Evolutionary conservation across 2,797 vertebrate genomes (phyloP), one percentile per base, ranked within the genome.

Genomic region (Sebastolobus alascanus): DNA sequence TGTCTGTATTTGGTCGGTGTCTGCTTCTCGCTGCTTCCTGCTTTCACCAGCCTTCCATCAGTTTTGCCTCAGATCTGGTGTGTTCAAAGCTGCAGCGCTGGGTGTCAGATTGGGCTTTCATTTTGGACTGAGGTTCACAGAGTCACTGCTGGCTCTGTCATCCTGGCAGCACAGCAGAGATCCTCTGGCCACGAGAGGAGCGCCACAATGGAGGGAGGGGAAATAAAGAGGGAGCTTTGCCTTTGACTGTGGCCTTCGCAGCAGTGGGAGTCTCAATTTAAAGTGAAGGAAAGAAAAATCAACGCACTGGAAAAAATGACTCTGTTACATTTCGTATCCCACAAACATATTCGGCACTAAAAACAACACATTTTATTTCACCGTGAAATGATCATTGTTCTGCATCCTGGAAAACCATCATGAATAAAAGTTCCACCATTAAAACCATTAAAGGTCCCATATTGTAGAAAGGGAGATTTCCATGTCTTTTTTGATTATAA

Each of bases 41-140:
- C 70, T 55, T 82, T 80, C 77, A 63, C 82, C 2, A 33, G 61
- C 20, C 70, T 75, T 71, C 77, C 74, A 76, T 90, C 80, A 13
- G 64, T 59, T 77, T 75, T 52, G 38, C 71, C 74, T 87, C 72
- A 84, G 84, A 86, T 85, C 61, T 75, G 78, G 9, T 12, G 73
- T 27, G 79, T 72, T 90, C 86, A 87, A 86, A 90, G 84, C 43
- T 0, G 35, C 58, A 22, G 66, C 3, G 7, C 68, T 9, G 58
- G 69, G 79, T 85, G 87, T 90, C 88, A 83, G 84, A 80, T 50
- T 67, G 80, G 52, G 20, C 84, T 89, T 90, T 89, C 66, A 78
- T 85, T 90, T 73, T 80, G 76, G 78, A 80, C 69, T 11, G 69
- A 68, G 67, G 83, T 87, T 88, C 82, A 89, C 55, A 87, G 73